Conservation (phyloP, 2,888 invertebrate genomes). For the Meandrusa payeni region DNA sequence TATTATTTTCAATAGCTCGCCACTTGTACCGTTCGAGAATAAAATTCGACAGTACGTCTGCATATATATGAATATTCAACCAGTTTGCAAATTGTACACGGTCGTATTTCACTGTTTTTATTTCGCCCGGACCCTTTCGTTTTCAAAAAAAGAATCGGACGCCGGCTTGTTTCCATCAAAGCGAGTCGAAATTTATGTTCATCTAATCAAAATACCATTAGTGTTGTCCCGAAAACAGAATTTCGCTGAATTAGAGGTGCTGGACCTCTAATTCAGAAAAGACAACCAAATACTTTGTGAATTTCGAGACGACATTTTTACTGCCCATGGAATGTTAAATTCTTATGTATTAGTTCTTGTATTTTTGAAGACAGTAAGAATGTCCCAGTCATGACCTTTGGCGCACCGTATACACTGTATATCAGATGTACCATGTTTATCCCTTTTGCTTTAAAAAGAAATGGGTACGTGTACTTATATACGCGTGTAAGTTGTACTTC, state of each 20-base stretch:
- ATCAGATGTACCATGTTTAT: too few species aligned
- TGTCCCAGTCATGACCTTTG: too few species aligned
- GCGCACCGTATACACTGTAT: too few species aligned
- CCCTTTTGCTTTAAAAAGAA: too few species aligned
- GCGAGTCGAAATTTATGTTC: slow-evolving; percentile 47
- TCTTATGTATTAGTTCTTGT: too few species aligned
- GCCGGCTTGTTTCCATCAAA: slow-evolving; percentile 41
- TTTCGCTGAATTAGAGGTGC: slow-evolving; percentile 24
- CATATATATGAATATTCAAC: slow-evolving; percentile 17
- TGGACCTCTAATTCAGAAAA: too few species aligned
- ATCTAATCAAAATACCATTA: slow-evolving; percentile 56
- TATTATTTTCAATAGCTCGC: slow-evolving; percentile 10
- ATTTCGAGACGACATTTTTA: too few species aligned
- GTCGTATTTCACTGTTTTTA: slow-evolving; percentile 28
- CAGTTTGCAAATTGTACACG: slow-evolving; percentile 29
- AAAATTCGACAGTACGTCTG: slow-evolving; percentile 7
- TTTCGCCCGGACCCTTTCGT: slow-evolving; percentile 32
- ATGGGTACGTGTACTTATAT: too few species aligned
- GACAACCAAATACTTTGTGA: too few species aligned
- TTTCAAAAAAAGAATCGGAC: slow-evolving; percentile 30
- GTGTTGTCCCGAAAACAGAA: slow-evolving; percentile 33
- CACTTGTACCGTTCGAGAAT: slow-evolving; percentile 1
- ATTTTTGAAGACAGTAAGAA: too few species aligned
- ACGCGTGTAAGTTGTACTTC: too few species aligned
- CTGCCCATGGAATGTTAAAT: too few species aligned